phyloP scores from a whole-genome alignment of 2,888 invertebrate species.

The Pristionchus fissidentatus region DNA sequence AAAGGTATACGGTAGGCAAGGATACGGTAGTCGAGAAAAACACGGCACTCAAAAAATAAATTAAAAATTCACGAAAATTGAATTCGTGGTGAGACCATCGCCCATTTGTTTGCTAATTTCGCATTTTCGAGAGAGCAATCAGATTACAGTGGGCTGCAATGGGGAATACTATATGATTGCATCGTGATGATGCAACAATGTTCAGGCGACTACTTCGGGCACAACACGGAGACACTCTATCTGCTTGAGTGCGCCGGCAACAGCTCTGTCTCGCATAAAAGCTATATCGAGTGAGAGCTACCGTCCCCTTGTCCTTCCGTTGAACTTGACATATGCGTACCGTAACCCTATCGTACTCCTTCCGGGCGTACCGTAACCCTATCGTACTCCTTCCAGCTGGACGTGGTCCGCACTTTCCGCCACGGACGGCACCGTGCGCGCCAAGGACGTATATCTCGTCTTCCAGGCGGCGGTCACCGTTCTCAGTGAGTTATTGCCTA shows the following conservation, averaged over 20 bases:
- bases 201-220: not conserved
- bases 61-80: too few species aligned
- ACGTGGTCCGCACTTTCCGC: not conserved
- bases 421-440: not conserved
- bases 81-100: too few species aligned
- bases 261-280: not conserved
- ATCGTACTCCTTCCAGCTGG: not conserved
- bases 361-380: not conserved
- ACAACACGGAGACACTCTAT: not conserved
- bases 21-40: not conserved
- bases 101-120: too few species aligned
- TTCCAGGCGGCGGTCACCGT: not conserved
- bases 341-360: too few species aligned
- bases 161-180: too few species aligned
- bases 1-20: conserved; percentile 9
- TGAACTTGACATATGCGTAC: too few species aligned
- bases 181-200: too few species aligned
- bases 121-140: too few species aligned
- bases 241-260: not conserved
- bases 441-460: not conserved
- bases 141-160: too few species aligned
- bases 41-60: too few species aligned
- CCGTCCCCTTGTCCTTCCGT: not conserved
- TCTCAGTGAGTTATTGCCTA: too few species aligned
- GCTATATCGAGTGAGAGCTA: not conserved